A percentile compares a stretch with the other conserved stretches of the same genome.
Evolutionary conservation across 1,140 invertebrate species (phyloP).

Genomic region (Drosophila sproati): DNA sequence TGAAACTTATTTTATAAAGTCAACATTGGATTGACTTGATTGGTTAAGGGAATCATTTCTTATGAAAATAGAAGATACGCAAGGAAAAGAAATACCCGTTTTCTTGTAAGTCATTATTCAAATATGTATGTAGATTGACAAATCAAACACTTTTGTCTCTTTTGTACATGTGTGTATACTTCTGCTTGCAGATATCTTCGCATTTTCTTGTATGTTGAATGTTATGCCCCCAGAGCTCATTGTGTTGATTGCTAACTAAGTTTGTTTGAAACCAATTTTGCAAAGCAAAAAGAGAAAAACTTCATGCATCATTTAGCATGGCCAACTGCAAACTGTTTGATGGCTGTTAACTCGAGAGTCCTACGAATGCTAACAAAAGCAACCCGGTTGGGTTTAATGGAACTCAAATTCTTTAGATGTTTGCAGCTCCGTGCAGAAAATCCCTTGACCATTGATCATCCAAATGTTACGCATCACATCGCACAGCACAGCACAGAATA

Average conservation of each 20-base stretch:
- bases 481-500: neutral
- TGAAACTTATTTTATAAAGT: neutral
- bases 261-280: slow-evolving; percentile 18
- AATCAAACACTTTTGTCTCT: neutral
- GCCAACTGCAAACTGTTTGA: slow-evolving; percentile 45
- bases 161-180: neutral
- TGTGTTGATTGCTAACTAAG: slow-evolving; percentile 33
- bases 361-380: slow-evolving; percentile 4
- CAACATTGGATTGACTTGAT: neutral
- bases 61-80: neutral
- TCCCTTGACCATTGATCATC: slow-evolving; percentile 61
- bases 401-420: slow-evolving; percentile 70
- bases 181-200: neutral
- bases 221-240: slow-evolving; percentile 2
- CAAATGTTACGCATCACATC: slow-evolving; percentile 51
- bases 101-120: slow-evolving; percentile 3
- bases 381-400: slow-evolving; percentile 50
- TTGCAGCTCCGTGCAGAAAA: slow-evolving; percentile 2
- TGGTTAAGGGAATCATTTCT: neutral
- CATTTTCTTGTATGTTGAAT: neutral
- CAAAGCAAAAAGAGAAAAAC: slow-evolving; percentile 30
- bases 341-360: slow-evolving; percentile 34
- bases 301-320: slow-evolving; percentile 73
- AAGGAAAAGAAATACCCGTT: slow-evolving; percentile 4
- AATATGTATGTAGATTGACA: neutral